A percentile compares a stretch with the other conserved stretches of the same genome.
Evolutionary conservation across 2,797 vertebrate species (phyloP).

Genomic region (Danio tinwini): DNA sequence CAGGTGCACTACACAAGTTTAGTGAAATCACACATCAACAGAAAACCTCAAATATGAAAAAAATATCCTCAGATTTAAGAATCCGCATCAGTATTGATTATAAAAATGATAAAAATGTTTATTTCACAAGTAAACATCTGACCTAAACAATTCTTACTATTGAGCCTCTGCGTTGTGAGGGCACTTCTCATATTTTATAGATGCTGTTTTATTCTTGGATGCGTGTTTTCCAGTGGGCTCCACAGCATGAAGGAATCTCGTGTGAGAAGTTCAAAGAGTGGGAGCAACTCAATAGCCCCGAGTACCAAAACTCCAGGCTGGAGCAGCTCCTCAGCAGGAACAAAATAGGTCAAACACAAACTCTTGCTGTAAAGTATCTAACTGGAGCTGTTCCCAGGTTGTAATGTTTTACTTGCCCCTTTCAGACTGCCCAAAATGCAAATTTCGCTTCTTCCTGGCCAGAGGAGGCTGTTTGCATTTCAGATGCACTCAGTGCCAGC

Average conservation of each 20-base stretch:
- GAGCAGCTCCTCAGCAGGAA: constrained; percentile 65
- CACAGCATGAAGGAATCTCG: constrained; percentile 73
- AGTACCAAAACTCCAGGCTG: constrained; percentile 59
- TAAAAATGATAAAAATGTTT: not conserved
- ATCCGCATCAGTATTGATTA: too few relatives aligned
- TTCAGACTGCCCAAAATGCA: constrained; percentile 79
- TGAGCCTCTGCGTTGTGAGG: not conserved
- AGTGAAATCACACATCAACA: too few relatives aligned
- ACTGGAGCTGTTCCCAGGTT: not conserved
- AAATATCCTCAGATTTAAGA: too few relatives aligned
- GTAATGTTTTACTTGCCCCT: not conserved
- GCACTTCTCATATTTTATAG: constrained; percentile 2
- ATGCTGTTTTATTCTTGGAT: constrained; percentile 3
- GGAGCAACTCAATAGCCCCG: constrained; percentile 71
- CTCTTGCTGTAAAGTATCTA: not conserved
- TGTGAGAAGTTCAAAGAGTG: constrained; percentile 75
- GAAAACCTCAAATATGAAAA: too few relatives aligned
- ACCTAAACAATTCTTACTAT: not conserved
- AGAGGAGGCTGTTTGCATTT: constrained; percentile 84
- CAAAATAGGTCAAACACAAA: constrained; percentile 71
- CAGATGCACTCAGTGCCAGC: constrained; percentile 78
- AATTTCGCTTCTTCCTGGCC: constrained; percentile 74
- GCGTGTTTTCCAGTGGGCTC: constrained; percentile 63
- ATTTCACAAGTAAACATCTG: not conserved
- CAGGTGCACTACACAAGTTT: too few relatives aligned